phyloP scores from a whole-genome alignment of 1,140 invertebrate species.

The Colletes latitarsis region DNA sequence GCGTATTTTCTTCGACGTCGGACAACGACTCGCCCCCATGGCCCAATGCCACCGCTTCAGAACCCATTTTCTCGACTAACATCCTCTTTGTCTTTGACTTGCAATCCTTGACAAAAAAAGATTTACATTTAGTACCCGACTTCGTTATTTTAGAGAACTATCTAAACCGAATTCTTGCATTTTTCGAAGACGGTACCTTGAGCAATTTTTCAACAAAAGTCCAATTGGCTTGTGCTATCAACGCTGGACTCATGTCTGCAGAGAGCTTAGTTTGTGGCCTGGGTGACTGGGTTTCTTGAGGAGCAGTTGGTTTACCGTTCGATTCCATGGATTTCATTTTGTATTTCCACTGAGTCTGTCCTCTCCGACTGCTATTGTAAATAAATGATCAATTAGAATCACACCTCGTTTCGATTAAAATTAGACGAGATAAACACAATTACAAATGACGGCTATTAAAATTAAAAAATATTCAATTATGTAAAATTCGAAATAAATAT shows the following conservation, averaged over 20 bases:
- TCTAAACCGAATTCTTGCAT: neutral
- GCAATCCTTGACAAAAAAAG: constrained; percentile 85
- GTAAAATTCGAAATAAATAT: neutral
- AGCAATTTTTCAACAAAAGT: constrained; percentile 98
- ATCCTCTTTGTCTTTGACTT: constrained; percentile 98
- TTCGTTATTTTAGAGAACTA: neutral
- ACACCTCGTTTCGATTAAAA: neutral
- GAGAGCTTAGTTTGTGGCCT: constrained; percentile 80
- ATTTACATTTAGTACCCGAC: neutral
- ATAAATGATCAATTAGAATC: neutral
- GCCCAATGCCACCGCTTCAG: constrained; percentile 93
- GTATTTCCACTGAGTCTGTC: constrained; percentile 80
- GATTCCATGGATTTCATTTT: constrained; percentile 79
- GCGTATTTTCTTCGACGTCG: constrained; percentile 95
- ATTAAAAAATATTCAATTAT: neutral
- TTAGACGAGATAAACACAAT: neutral
- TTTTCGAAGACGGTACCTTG: constrained; percentile 84
- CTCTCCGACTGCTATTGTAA: constrained; percentile 73
- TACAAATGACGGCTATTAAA: neutral
- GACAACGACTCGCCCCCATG: constrained; percentile 85
- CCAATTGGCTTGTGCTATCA: constrained; percentile 99
- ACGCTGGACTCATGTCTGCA: constrained; percentile 87
- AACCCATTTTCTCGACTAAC: constrained; percentile 98
- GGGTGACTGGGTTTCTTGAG: constrained; percentile 78
- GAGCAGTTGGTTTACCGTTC: constrained; percentile 73